phyloP scores from a whole-genome alignment of 1,140 invertebrate genomes.

The Cydia strobilella region DNA sequence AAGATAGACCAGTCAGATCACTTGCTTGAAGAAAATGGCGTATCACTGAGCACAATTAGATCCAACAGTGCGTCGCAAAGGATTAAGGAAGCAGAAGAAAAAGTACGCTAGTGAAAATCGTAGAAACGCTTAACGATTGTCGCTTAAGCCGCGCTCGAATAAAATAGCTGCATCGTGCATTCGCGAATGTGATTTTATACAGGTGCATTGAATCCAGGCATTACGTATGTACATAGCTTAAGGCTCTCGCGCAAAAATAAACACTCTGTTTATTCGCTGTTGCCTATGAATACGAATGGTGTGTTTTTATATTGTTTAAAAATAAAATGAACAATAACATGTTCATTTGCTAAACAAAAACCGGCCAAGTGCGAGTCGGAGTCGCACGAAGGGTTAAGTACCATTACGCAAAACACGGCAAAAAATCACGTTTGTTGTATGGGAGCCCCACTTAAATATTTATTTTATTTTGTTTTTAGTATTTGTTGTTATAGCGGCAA shows the following conservation, averaged over 20 bases:
- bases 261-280: constrained; percentile 24
- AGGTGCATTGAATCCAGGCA: constrained; percentile 63
- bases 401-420: no score
- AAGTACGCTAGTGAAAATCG: background rate
- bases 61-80: no score
- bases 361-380: no score
- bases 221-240: constrained; percentile 47
- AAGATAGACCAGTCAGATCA: no score
- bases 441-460: no score
- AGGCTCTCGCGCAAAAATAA: constrained; percentile 36
- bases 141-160: constrained; percentile 12
- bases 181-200: constrained; percentile 62
- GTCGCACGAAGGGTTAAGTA: no score
- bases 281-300: background rate
- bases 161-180: constrained; percentile 50
- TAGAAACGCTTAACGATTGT: constrained; percentile 36
- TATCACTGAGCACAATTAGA: no score
- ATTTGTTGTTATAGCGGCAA: no score
- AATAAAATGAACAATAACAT: constrained; percentile 33
- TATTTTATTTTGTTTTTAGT: no score
- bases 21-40: no score
- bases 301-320: background rate
- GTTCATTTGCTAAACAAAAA: no score
- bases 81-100: background rate
- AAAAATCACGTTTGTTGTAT: no score